A percentile compares a stretch with the other conserved stretches of the same genome.
Evolutionary conservation across 2,888 invertebrate genomes (phyloP).

Genomic region (Peribatodes rhomboidaria): DNA sequence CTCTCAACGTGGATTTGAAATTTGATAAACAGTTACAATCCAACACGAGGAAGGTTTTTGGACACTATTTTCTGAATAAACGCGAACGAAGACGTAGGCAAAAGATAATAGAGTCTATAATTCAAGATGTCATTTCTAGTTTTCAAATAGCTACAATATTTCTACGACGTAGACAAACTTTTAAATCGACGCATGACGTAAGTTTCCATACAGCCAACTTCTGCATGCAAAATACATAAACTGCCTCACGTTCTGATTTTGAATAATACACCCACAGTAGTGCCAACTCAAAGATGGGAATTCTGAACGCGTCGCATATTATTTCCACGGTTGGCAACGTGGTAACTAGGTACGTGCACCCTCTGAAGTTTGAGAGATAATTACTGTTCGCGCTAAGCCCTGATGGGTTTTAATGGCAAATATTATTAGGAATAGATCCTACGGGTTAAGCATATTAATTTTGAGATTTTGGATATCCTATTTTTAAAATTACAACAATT

Average conservation of each 20-base stretch:
- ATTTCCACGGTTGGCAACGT: constrained; percentile 80
- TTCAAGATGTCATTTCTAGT: too few relatives aligned
- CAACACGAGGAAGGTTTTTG: too few relatives aligned
- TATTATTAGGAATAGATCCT: constrained; percentile 6
- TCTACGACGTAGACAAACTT: constrained; percentile 5
- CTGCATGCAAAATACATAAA: constrained; percentile 42
- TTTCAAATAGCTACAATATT: too few relatives aligned
- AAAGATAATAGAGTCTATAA: too few relatives aligned
- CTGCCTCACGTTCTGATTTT: constrained; percentile 57
- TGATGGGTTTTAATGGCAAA: constrained; percentile 1
- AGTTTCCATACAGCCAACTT: constrained; percentile 18
- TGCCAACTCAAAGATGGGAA: constrained; percentile 73
- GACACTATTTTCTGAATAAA: too few relatives aligned
- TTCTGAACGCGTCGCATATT: constrained; percentile 77
- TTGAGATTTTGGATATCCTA: too few relatives aligned
- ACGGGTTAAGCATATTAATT: constrained; percentile 4
- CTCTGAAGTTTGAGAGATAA: constrained; percentile 17
- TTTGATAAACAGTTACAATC: too few relatives aligned
- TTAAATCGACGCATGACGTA: constrained; percentile 21
- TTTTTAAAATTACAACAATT: too few relatives aligned
- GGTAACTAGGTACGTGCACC: constrained; percentile 71
- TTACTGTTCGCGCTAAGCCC: constrained; percentile 3
- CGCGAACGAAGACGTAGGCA: too few relatives aligned
- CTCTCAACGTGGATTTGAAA: too few relatives aligned
- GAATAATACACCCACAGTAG: constrained; percentile 58